Base-by-base conservation (phyloP, 2,888 invertebrate genomes). In the Norana najaformis region DNA sequence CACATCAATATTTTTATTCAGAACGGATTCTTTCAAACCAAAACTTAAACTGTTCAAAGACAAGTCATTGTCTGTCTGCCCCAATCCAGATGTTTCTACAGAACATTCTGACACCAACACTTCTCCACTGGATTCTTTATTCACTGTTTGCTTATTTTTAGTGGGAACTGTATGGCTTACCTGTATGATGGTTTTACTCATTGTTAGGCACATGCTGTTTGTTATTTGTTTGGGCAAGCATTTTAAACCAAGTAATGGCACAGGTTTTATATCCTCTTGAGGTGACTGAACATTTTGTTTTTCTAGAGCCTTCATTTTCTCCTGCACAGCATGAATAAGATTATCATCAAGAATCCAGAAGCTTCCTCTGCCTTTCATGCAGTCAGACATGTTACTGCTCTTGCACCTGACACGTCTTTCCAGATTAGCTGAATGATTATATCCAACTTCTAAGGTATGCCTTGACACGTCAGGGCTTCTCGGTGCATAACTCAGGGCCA, bases 311-410 rank as follows among this genome's bases (percentile, higher is more conserved):
- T 37, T n/a, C 35, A 36, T 35, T 85, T 85, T 85, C 36, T 85
- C 6, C 34, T 85, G 85, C 85, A 85, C 36, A 16, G 85, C 30
- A 35, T 35, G 85, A 37, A 85, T 85, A 37, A 85, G 35, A 37
- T 85, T 16, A 85, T 85, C 85, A 36, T 85, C 37, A 8, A 85
- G 85, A 85, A 85, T 37, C 85, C 85, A 85, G 23, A 85, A 85
- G 85, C 85, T 85, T 36, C 20, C 85, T 85, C 37, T 36, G 23
- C 35, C 37, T 37, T 85, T 36, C 85, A 85, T 85, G 85, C 85
- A 85, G 37, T n/a, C 85, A 37, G 35, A 23, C 85, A 36, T 35
- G 20, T 36, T 8, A 23, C 16, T 85, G 36, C 37, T 37, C 34
- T 85, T 85, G 13, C 14, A 34, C 35, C 18, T 85, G 36, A 69